Evolutionary conservation across 1,140 invertebrate species (phyloP).

Genomic region (Fopius arisanus): DNA sequence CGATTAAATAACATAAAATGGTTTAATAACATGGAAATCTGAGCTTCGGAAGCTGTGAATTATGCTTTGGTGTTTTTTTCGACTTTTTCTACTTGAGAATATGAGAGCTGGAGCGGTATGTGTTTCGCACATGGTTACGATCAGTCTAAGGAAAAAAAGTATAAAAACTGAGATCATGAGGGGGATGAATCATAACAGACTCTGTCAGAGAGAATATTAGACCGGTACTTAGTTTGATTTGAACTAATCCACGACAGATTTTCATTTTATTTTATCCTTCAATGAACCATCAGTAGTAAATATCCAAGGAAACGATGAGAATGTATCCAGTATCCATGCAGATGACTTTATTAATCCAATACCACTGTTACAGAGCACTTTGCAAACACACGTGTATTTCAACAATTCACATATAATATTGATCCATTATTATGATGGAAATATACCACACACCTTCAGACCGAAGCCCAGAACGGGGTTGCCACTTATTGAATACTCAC

Average conservation of each 20-base stretch:
- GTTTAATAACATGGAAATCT: no score
- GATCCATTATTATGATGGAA: not conserved
- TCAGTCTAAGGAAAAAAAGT: not conserved
- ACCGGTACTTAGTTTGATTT: not conserved
- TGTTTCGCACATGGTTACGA: not conserved
- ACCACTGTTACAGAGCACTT: slow-evolving; percentile 10
- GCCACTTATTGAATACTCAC: not conserved
- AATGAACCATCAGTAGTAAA: not conserved
- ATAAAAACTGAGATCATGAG: not conserved
- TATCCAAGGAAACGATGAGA: not conserved
- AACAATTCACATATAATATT: not conserved
- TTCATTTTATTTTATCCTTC: not conserved
- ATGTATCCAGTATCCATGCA: slow-evolving; percentile 12
- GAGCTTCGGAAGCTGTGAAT: no score
- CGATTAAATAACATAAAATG: no score
- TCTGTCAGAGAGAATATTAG: not conserved
- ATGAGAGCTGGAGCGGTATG: not conserved
- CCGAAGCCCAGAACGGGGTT: slow-evolving; percentile 28
- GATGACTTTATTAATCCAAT: slow-evolving; percentile 4
- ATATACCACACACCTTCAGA: slow-evolving; percentile 32
- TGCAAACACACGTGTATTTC: slow-evolving; percentile 24
- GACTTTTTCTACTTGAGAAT: no score
- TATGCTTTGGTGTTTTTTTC: not conserved
- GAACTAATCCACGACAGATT: not conserved
- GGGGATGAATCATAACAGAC: not conserved